Evolutionary conservation across 2,113 vertebrate genomes (phyloP).

Genomic region (Dascyllus trimaculatus): DNA sequence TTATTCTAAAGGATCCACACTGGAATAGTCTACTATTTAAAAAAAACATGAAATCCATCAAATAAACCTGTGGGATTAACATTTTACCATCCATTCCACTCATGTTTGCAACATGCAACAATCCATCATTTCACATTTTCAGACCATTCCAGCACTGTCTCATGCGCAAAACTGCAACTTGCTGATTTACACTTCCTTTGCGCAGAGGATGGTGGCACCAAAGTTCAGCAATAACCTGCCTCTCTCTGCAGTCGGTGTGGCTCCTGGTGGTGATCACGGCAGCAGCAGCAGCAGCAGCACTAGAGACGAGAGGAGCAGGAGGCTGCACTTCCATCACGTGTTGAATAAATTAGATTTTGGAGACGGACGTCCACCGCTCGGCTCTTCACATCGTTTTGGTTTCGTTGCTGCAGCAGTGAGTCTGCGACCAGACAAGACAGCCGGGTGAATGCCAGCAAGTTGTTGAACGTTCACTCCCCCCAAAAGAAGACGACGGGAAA

Average conservation of each 20-base stretch:
- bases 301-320: slow-evolving; percentile 42
- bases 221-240: slow-evolving; percentile 71
- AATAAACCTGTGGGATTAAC: too few relatives aligned
- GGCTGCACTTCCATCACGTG: slow-evolving; percentile 76
- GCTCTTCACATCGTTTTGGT: slow-evolving; percentile 60
- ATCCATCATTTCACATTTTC: background rate
- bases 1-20: too few relatives aligned
- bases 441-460: slow-evolving; percentile 54
- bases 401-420: slow-evolving; percentile 62
- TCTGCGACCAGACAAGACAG: slow-evolving; percentile 13
- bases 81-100: too few relatives aligned
- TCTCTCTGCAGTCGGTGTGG: slow-evolving; percentile 34
- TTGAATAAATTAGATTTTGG: slow-evolving; percentile 76
- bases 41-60: too few relatives aligned
- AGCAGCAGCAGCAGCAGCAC: slow-evolving; percentile 23
- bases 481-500: slow-evolving; percentile 27
- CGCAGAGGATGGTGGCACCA: slow-evolving; percentile 84
- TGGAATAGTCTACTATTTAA: too few relatives aligned
- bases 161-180: background rate
- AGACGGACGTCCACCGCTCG: slow-evolving; percentile 64
- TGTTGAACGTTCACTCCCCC: slow-evolving; percentile 15
- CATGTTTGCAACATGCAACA: background rate
- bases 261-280: slow-evolving; percentile 53
- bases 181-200: slow-evolving; percentile 68
- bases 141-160: background rate